Conservation (phyloP, 2,113 vertebrate genomes). For the Telmatochromis sp. region DNA sequence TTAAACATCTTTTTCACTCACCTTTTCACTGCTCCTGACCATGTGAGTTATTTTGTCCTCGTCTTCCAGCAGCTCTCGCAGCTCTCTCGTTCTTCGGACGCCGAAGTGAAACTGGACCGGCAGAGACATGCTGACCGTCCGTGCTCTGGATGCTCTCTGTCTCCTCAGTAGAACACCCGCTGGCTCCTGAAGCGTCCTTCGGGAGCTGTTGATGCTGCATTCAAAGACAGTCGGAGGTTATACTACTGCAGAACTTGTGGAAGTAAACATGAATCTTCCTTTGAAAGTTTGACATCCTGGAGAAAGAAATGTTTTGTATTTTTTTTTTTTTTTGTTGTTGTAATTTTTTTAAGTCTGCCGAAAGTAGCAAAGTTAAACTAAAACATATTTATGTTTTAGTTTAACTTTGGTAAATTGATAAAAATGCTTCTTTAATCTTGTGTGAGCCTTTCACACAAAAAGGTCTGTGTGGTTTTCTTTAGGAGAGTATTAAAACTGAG, state of each 20-base stretch:
- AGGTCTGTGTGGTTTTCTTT: neutral
- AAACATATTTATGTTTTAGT: neutral
- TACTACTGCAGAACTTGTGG: neutral
- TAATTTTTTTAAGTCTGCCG: neutral
- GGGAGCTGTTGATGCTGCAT: neutral
- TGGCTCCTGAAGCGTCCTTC: neutral
- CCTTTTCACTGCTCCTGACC: slow-evolving; percentile 38
- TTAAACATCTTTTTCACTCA: neutral
- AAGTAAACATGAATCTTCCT: neutral
- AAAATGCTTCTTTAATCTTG: neutral
- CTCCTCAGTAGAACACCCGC: neutral
- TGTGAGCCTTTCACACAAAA: neutral
- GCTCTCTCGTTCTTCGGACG: slow-evolving; percentile 20
- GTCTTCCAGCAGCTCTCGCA: slow-evolving; percentile 48
- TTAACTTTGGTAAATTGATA: neutral
- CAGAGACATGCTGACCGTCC: neutral
- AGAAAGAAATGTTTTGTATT: neutral
- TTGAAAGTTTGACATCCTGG: neutral
- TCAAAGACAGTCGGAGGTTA: neutral
- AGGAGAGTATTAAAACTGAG: neutral
- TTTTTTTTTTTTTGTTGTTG: rapidly evolving
- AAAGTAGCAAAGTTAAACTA: neutral
- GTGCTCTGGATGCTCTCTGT: neutral
- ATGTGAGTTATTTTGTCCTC: slow-evolving; percentile 31
- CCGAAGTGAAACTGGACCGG: neutral